phyloP scores from a whole-genome alignment of 2,888 invertebrate species.

The Sinotaia quadrata region DNA sequence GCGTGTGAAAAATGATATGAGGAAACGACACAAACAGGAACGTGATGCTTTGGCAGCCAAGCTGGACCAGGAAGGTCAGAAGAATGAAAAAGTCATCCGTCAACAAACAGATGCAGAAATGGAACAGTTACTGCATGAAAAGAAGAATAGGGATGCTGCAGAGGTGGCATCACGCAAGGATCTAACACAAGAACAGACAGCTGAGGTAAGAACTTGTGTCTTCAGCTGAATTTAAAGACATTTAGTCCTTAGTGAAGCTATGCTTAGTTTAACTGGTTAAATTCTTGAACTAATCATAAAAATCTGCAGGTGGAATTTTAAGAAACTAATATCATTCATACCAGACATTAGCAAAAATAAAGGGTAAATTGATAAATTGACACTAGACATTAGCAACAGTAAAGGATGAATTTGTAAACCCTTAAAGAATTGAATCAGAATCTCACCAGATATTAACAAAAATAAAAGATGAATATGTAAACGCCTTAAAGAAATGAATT shows the following conservation, averaged over 20 bases:
- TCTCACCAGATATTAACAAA: no score
- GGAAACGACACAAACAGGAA: conserved; percentile 59
- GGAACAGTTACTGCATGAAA: conserved; percentile 62
- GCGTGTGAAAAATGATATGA: conserved; percentile 54
- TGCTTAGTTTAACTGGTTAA: neutral
- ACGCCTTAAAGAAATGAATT: no score
- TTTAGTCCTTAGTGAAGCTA: no score
- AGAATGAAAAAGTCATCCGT: conserved; percentile 52
- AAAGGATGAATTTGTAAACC: no score
- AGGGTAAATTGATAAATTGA: no score
- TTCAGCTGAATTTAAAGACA: neutral
- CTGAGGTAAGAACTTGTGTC: conserved; percentile 52
- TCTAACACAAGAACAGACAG: conserved; percentile 61
- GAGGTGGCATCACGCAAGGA: conserved; percentile 64
- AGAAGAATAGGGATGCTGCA: conserved; percentile 63
- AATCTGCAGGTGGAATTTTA: no score
- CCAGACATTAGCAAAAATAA: no score
- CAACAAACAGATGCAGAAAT: conserved; percentile 50
- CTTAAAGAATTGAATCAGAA: no score
- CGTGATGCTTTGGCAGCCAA: conserved; percentile 48
- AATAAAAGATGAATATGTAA: no score
- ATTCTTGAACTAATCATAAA: no score
- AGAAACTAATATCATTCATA: no score
- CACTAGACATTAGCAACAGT: no score
- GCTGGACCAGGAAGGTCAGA: conserved; percentile 53